These are phyloP conservation scores for Micromussa lordhowensis DNA, from an alignment of 92 coral and sea anemone genomes.

Conservation along the genomic window DNA sequence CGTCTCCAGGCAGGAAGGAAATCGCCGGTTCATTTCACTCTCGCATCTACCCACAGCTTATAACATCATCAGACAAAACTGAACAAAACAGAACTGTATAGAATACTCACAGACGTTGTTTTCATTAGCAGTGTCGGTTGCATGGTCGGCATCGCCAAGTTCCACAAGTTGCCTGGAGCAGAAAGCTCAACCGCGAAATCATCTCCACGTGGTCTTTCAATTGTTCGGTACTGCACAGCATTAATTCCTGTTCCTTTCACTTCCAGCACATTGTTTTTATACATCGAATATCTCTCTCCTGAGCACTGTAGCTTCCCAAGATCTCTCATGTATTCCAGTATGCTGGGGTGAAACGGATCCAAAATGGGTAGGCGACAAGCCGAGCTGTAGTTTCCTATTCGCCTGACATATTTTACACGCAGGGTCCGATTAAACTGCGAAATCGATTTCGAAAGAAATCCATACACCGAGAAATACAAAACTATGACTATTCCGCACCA, in stretches of 20 bases:
- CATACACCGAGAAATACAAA: not conserved
- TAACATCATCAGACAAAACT: no score
- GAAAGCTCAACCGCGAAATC: not conserved
- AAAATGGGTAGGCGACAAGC: constrained; percentile 51
- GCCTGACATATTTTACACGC: not conserved
- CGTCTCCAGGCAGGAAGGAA: no score
- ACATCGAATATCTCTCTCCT: not conserved
- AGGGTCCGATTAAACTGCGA: not conserved
- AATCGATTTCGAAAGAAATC: not conserved
- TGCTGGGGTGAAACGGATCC: constrained; percentile 59
- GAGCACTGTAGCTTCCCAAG: constrained; percentile 45
- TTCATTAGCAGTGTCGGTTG: no score
- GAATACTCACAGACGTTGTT: not conserved
- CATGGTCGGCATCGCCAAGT: not conserved
- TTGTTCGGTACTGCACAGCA: not conserved
- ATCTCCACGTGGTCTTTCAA: not conserved
- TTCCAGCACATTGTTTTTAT: not conserved
- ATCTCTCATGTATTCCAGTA: constrained; percentile 39
- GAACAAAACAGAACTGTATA: no score
- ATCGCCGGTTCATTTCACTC: no score
- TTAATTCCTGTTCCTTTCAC: not conserved
- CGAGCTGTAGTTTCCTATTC: not conserved
- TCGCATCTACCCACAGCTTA: no score
- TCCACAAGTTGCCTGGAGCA: not conserved
- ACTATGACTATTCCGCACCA: not conserved